Evolutionary conservation across 2,888 invertebrate species (phyloP).

Genomic region (Subacronicta megacephala): DNA sequence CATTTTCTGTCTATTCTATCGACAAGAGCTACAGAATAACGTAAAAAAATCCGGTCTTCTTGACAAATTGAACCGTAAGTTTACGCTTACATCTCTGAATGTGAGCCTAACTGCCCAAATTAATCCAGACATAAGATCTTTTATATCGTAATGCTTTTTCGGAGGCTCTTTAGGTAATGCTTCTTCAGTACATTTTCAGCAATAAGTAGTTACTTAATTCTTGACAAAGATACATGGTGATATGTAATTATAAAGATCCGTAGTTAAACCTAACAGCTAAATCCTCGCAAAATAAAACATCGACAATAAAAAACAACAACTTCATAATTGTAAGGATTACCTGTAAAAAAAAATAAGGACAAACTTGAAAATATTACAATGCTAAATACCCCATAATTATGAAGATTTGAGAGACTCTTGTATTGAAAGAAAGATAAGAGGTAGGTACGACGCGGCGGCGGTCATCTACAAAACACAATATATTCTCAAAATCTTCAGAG

Average conservation of each 20-base stretch:
- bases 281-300: constrained; percentile 1
- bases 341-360: constrained; percentile 27
- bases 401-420: constrained; percentile 12
- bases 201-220: too few relatives aligned
- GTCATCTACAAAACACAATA: constrained; percentile 18
- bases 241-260: neutral
- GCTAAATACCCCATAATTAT: constrained; percentile 41
- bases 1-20: too few relatives aligned
- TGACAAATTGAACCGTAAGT: too few relatives aligned
- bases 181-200: too few relatives aligned
- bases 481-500: constrained; percentile 31
- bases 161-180: too few relatives aligned
- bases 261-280: neutral
- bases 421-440: constrained; percentile 8
- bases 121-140: too few relatives aligned
- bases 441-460: neutral
- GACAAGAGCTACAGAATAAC: too few relatives aligned
- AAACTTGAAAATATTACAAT: constrained; percentile 28
- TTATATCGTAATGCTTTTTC: too few relatives aligned
- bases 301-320: neutral
- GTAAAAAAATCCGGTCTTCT: too few relatives aligned
- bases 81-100: too few relatives aligned
- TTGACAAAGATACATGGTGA: too few relatives aligned
- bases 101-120: too few relatives aligned
- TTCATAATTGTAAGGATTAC: constrained; percentile 11